These are phyloP conservation scores for Miichthys miiuy DNA, from an alignment of 2,797 vertebrate species.

Conservation along the genomic window DNA sequence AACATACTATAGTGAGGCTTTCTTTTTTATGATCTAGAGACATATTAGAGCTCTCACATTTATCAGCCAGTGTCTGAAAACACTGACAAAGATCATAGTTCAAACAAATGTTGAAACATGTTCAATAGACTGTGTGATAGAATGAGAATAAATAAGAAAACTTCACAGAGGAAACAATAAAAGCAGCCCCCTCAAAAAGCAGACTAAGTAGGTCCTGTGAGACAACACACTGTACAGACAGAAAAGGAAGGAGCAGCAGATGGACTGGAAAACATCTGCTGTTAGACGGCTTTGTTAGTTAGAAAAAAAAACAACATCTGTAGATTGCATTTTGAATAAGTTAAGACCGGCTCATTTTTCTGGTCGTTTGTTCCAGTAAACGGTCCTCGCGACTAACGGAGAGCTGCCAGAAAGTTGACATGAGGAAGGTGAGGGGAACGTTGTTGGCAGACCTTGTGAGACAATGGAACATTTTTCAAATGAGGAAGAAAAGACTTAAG, in stretches of 20 bases:
- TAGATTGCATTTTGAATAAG: conserved; percentile 1
- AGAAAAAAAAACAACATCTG: not conserved
- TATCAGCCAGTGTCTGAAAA: not conserved
- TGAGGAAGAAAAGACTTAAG: not conserved
- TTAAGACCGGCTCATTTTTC: not conserved
- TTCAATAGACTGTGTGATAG: not conserved
- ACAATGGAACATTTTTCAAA: not conserved
- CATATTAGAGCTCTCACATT: not conserved
- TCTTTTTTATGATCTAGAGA: not conserved
- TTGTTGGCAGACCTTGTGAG: not conserved
- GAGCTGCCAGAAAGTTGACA: not conserved
- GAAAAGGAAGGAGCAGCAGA: not conserved
- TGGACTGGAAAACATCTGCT: not conserved
- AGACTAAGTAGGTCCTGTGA: not conserved
- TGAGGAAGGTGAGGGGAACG: not conserved
- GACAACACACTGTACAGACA: not conserved
- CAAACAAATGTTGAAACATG: not conserved
- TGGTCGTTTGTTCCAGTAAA: not conserved
- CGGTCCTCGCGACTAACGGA: not conserved
- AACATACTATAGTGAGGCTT: not conserved
- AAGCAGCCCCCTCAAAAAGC: not conserved
- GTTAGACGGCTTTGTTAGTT: not conserved
- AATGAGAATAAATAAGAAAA: not conserved
- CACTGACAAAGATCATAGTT: not conserved
- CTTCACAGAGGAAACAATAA: not conserved